phyloP scores from a whole-genome alignment of 2,888 invertebrate species.

The Ptilodon capucinus region DNA sequence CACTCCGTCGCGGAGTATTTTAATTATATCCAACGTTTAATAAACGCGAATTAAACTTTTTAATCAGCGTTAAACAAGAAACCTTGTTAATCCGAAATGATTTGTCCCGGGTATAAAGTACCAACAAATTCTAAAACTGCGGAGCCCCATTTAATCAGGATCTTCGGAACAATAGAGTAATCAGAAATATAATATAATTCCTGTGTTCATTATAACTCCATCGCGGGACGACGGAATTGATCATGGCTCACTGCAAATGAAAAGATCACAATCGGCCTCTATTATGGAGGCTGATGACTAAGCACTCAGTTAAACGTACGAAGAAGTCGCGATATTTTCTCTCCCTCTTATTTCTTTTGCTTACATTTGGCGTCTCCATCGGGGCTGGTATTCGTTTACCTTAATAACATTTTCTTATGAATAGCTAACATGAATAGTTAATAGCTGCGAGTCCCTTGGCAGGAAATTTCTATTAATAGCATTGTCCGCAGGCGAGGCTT shows the following conservation, averaged over 20 bases:
- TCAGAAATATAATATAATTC: conserved; percentile 74
- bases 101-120: conserved; percentile 50
- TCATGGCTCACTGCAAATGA: conserved; percentile 73
- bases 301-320: conserved; percentile 14
- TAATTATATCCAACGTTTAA: conserved; percentile 33
- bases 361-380: conserved; percentile 6
- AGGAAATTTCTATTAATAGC: not conserved
- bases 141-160: conserved; percentile 66
- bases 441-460: not conserved
- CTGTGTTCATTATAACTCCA: conserved; percentile 70
- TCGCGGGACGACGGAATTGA: conserved; percentile 56
- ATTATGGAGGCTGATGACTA: conserved; percentile 61
- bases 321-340: not conserved
- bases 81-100: conserved; percentile 56
- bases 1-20: conserved; percentile 29
- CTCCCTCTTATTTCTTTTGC: conserved; percentile 10
- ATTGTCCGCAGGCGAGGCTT: not conserved
- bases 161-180: conserved; percentile 66
- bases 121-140: conserved; percentile 49
- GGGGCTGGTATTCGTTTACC: not conserved
- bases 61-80: conserved; percentile 44
- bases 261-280: conserved; percentile 73
- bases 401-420: not conserved
- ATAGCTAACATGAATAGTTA: not conserved
- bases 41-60: conserved; percentile 48